Evolutionary conservation across 2,113 vertebrate species (phyloP).

Genomic region (Cyanoliseus patagonus): DNA sequence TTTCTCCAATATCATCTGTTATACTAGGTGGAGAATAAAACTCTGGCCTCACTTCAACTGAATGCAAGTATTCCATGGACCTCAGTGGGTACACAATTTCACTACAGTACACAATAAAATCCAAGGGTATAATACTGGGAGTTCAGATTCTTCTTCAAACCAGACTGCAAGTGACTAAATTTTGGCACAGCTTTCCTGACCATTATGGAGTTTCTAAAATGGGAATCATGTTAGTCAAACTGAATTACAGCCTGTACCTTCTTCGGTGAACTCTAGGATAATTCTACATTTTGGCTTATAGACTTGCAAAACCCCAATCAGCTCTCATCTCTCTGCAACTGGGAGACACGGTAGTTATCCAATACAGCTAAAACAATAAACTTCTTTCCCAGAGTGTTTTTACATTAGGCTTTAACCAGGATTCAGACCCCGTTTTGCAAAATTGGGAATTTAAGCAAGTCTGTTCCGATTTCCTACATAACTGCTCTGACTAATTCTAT

Average conservation of each 20-base stretch:
- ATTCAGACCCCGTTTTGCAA: neutral
- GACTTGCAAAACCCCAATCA: neutral
- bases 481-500: neutral
- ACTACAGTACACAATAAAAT: neutral
- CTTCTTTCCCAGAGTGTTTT: neutral
- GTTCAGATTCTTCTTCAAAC: neutral
- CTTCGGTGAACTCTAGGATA: neutral
- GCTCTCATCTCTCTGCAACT: neutral
- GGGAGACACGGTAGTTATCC: neutral
- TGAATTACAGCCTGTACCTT: neutral
- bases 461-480: neutral
- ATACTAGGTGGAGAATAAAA: neutral
- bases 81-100: neutral
- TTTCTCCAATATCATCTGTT: neutral
- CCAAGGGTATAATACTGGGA: neutral
- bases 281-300: neutral
- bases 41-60: neutral
- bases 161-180: neutral
- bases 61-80: neutral
- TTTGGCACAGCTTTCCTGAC: neutral
- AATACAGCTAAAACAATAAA: neutral
- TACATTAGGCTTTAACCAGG: neutral
- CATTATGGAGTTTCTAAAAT: neutral
- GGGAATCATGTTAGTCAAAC: neutral
- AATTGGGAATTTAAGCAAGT: neutral